phyloP scores from a whole-genome alignment of 1,140 invertebrate species.

The Lethrus apterus region DNA sequence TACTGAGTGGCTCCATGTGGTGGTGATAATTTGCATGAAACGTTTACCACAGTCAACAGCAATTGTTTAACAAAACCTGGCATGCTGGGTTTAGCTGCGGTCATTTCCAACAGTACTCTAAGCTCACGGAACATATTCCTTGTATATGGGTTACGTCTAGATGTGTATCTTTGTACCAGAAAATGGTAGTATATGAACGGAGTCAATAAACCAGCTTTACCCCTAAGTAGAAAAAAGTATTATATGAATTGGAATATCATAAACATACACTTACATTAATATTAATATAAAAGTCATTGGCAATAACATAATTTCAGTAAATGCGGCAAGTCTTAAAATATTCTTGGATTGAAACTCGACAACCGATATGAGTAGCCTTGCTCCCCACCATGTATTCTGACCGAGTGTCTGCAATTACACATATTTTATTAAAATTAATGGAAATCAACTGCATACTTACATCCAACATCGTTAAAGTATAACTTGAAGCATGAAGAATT shows the following conservation, averaged over 20 bases:
- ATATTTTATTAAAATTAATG: slow-evolving; percentile 10
- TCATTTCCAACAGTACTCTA: slow-evolving; percentile 52
- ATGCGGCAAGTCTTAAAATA: slow-evolving; percentile 78
- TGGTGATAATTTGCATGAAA: slow-evolving; percentile 60
- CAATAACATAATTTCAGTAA: slow-evolving; percentile 88
- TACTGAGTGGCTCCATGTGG: slow-evolving; percentile 32
- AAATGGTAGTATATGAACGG: slow-evolving; percentile 96
- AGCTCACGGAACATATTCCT: slow-evolving; percentile 81
- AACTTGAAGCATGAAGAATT: slow-evolving; percentile 82
- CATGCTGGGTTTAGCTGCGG: slow-evolving; percentile 52
- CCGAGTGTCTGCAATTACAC: slow-evolving; percentile 62
- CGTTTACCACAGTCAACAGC: slow-evolving; percentile 46
- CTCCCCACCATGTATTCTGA: slow-evolving; percentile 80
- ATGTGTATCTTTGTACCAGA: slow-evolving; percentile 78
- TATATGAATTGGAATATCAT: background rate
- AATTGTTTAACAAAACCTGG: slow-evolving; percentile 52
- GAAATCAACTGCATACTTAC: slow-evolving; percentile 58
- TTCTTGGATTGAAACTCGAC: slow-evolving; percentile 81
- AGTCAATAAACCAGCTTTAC: slow-evolving; percentile 74
- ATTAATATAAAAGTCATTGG: slow-evolving; percentile 78
- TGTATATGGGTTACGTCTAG: slow-evolving; percentile 90
- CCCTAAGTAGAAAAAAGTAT: slow-evolving; percentile 48
- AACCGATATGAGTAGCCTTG: slow-evolving; percentile 75
- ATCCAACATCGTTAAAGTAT: slow-evolving; percentile 79
- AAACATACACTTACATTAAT: slow-evolving; percentile 70